Evolutionary conservation across 2,113 vertebrate genomes (phyloP).

Genomic region (Hippocampus abdominalis): DNA sequence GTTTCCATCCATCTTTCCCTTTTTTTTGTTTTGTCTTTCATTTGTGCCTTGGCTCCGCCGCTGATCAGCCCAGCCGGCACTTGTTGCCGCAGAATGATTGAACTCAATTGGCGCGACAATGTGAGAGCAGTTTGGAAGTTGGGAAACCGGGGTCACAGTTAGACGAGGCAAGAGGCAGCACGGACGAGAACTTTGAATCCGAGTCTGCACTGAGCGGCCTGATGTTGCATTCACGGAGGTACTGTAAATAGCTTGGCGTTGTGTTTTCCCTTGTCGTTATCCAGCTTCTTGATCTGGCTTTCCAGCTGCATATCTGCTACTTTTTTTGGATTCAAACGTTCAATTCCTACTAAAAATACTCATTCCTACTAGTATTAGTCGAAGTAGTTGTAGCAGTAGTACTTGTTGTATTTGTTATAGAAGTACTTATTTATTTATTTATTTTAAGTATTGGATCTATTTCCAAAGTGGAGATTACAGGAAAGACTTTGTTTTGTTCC

Average conservation of each 20-base stretch:
- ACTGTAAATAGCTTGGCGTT: conserved; percentile 16
- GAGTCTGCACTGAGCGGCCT: conserved; percentile 40
- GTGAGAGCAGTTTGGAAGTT: conserved; percentile 43
- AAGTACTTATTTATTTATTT: neutral
- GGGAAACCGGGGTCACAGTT: conserved; percentile 35
- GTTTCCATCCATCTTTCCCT: conserved; percentile 20
- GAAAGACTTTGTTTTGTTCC: neutral
- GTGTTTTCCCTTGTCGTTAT: neutral
- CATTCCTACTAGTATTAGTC: neutral
- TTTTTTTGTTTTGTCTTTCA: conserved; percentile 11
- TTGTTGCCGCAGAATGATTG: conserved; percentile 61
- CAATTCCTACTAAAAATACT: no score
- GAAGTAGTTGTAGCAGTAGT: neutral
- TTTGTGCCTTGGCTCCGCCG: conserved; percentile 9
- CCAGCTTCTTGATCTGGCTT: neutral
- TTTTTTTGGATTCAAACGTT: no score
- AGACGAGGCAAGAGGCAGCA: conserved; percentile 9
- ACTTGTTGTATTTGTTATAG: neutral
- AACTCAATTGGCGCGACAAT: conserved; percentile 74
- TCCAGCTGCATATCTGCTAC: neutral
- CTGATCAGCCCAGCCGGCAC: conserved; percentile 49
- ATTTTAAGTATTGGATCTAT: neutral
- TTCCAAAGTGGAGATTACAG: neutral
- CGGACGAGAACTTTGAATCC: conserved; percentile 28
- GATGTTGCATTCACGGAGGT: conserved; percentile 45